Base-by-base conservation (phyloP, 2,113 vertebrate genomes). In the Asarcornis scutulata region DNA sequence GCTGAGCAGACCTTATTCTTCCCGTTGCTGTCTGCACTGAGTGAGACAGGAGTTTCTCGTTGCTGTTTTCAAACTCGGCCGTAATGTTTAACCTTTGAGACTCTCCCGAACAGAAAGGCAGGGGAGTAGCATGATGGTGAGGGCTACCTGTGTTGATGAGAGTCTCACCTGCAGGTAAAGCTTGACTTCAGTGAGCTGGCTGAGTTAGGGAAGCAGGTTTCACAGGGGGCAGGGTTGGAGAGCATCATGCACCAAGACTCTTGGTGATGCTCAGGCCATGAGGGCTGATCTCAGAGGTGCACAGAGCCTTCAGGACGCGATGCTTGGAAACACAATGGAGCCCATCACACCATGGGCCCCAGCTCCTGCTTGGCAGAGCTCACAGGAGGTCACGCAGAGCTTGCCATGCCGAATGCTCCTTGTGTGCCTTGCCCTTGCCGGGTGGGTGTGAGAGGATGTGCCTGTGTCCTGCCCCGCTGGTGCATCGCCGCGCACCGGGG, bases 221-320 rank as follows among this genome's bases (percentile, higher is more conserved):
- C 22, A 7, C 38, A 2, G 0, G 0, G 73, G 72, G 66, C 0
- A 13, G 34, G 66, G 8, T 55, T 94, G 83, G 67, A 86, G 40
- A 32, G 18, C 8, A 40, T 29, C 86, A 34, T 11, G 52, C 50
- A 56, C 55, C 1, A 4, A 77, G 73, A 82, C 67, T 44, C 83
- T 94, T 3, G 1, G n/a, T 72, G 75, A 46, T 88, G 73, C 52
- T 91, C 9, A 7, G 27, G 67, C 67, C 18, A 7, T 0, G 3
- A 48, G 73, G 71, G 94, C 86, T 42, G 56, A 50, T 89, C 44
- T 27, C 42, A 85, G 89, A 83, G 68, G 64, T 95, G 93, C 85
- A 56, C 81, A 86, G 80, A 5, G 1, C 79, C 63, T 64, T 40
- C 48, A 83, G 85, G 83, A 88, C 1, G 0, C 56, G 25, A 11